Base-by-base conservation (phyloP, 2,797 vertebrate species). In the Orestias chungarensis region DNA sequence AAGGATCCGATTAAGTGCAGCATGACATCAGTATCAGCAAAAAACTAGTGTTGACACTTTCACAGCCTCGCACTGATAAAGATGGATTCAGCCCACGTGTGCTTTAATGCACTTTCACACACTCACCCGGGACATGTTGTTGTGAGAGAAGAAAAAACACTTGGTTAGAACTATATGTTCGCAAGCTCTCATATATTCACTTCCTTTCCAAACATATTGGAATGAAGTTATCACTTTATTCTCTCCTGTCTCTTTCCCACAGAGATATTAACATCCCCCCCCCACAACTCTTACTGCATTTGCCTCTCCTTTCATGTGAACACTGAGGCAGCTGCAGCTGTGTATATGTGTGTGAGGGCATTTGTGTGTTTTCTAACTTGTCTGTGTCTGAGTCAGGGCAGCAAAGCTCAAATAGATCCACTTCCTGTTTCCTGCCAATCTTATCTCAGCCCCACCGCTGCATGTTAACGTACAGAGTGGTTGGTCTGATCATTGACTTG, bases 201-300 rank as follows among this genome's bases (percentile, higher is more conserved):
- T 87, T 89, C 86, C 91, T 87, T 75, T 68, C 78, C 82, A 88
- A 92, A 91, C 86, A 90, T 89, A 81, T 89, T 84, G 84, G 86
- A 85, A 91, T 91, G 66, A 92, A 93, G 90, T 89, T 89, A 90
- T 92, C 91, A 91, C 87, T 90, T 84, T 79, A 87, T 90, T 86
- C 83, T 85, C 84, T 82, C 79, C 88, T 85, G 85, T 84, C 89
- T 91, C 81, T 75, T 89, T 93, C 90, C 87, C 87, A 89, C 83
- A 87, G 83, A 84, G 81, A 91, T 90, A 90, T 89, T 89, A 93
- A 88, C 88, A 90, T 87, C 87, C 84, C 81, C 78, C 71, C 80
- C 66, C 73, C 73, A 69, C 69, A 62, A 40, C 76, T 80, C 80
- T 80, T 78, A 75, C 77, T 70, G 74, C 82, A 54, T 82, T 85